Evolutionary conservation across 2,797 vertebrate species (phyloP).

Genomic region (Syngnathus rostellatus): DNA sequence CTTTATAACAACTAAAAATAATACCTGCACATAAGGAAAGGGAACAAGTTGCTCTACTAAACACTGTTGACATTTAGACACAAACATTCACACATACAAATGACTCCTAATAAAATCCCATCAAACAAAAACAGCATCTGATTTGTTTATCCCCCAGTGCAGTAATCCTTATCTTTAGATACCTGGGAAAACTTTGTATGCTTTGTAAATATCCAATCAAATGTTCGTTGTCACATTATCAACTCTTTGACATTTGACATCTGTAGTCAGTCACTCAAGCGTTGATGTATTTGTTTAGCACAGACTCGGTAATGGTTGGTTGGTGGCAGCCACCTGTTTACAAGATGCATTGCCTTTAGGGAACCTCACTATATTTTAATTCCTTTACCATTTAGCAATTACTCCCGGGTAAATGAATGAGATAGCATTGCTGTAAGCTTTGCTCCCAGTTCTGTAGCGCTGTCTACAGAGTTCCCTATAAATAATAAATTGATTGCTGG

Average conservation of each 20-base stretch:
- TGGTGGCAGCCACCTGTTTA: slow-evolving; percentile 57
- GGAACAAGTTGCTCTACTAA: background rate
- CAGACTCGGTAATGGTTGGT: slow-evolving; percentile 34
- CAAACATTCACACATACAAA: background rate
- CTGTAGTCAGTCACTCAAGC: slow-evolving; percentile 40
- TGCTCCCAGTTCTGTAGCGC: slow-evolving; percentile 72
- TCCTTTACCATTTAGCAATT: slow-evolving; percentile 73
- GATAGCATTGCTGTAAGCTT: slow-evolving; percentile 73
- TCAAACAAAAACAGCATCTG: background rate
- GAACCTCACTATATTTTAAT: slow-evolving; percentile 62
- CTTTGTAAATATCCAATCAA: background rate
- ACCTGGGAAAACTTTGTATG: background rate
- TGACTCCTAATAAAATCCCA: background rate
- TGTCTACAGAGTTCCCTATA: slow-evolving; percentile 65
- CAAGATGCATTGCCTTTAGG: slow-evolving; percentile 56
- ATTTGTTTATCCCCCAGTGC: background rate
- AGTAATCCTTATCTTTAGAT: background rate
- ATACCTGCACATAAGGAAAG: background rate
- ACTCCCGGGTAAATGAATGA: slow-evolving; percentile 71
- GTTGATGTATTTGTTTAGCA: slow-evolving; percentile 43
- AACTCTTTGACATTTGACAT: slow-evolving; percentile 31
- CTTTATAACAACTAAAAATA: too few species aligned
- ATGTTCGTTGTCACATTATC: background rate
- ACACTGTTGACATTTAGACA: background rate
- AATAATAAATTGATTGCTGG: slow-evolving; percentile 73